Percentiles rank a stretch among this genome's conserved stretches.
These are phyloP conservation scores for Falco rusticolus DNA, from an alignment of 2,797 vertebrate genomes.

Conservation along the genomic window DNA sequence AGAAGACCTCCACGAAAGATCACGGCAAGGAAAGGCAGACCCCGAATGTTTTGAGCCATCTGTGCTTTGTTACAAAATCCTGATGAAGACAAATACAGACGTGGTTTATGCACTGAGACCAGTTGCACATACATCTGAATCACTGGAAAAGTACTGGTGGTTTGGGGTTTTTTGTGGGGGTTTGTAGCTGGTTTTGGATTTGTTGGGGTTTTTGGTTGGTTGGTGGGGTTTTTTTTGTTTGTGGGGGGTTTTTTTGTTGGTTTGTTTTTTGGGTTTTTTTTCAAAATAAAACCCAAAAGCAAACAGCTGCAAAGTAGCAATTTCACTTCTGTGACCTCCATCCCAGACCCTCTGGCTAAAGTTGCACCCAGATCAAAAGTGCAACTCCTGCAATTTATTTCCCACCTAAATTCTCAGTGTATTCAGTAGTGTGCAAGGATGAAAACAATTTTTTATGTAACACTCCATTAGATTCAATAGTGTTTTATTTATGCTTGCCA, in stretches of 20 bases:
- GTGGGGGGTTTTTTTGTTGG: too few relatives aligned
- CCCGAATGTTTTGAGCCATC: background rate
- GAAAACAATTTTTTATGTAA: background rate
- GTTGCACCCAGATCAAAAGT: background rate
- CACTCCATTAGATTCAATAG: background rate
- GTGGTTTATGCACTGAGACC: background rate
- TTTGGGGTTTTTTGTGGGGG: fast-evolving
- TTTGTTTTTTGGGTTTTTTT: too few relatives aligned
- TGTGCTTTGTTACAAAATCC: background rate
- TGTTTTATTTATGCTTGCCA: background rate
- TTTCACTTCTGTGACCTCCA: background rate
- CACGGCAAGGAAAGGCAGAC: background rate
- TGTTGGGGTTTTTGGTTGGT: too few relatives aligned
- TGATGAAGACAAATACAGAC: background rate
- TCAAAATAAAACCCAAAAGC: too few relatives aligned
- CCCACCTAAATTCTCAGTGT: background rate
- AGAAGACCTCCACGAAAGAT: background rate
- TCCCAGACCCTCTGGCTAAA: background rate
- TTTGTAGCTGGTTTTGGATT: background rate
- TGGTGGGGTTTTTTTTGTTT: too few relatives aligned
- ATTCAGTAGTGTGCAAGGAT: background rate
- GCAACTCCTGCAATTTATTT: background rate
- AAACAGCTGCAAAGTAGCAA: background rate
- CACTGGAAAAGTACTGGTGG: background rate
- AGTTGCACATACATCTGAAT: background rate